Evolutionary conservation across 2,113 vertebrate species (phyloP).

Genomic region (Nothoprocta perdicaria): DNA sequence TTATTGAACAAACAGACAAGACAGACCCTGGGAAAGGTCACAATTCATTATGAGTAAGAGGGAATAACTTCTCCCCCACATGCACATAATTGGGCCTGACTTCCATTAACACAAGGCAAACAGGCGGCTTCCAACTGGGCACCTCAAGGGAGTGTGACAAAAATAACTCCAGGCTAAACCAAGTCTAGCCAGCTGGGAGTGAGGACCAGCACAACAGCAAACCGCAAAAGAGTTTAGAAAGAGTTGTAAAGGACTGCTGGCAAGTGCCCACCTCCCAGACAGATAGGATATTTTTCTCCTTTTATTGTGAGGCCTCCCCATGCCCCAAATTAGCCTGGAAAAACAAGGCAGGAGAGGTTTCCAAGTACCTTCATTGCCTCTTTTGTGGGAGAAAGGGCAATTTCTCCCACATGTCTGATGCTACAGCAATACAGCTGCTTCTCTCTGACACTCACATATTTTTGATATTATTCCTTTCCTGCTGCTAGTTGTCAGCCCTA

Average conservation of each 20-base stretch:
- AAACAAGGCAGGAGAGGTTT: not conserved
- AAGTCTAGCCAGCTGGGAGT: not conserved
- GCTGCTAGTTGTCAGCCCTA: not conserved
- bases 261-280: not conserved
- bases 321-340: not conserved
- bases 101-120: slow-evolving; percentile 32
- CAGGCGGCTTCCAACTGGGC: slow-evolving; percentile 11
- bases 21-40: slow-evolving; percentile 64
- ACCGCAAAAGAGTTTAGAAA: not conserved
- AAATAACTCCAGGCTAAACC: slow-evolving; percentile 50
- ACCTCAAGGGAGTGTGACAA: slow-evolving; percentile 18
- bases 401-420: not conserved
- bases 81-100: slow-evolving; percentile 31
- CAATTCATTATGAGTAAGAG: slow-evolving; percentile 49
- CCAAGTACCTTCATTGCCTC: accelerated
- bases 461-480: not conserved
- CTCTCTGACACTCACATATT: accelerated
- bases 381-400: not conserved
- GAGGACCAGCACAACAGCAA: not conserved
- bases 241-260: not conserved
- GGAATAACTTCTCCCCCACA: slow-evolving; percentile 41
- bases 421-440: not conserved
- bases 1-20: slow-evolving; percentile 56
- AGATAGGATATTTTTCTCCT: not conserved
- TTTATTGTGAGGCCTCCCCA: not conserved